Conservation (phyloP, 2,113 vertebrate genomes). For the Felis chaus region DNA sequence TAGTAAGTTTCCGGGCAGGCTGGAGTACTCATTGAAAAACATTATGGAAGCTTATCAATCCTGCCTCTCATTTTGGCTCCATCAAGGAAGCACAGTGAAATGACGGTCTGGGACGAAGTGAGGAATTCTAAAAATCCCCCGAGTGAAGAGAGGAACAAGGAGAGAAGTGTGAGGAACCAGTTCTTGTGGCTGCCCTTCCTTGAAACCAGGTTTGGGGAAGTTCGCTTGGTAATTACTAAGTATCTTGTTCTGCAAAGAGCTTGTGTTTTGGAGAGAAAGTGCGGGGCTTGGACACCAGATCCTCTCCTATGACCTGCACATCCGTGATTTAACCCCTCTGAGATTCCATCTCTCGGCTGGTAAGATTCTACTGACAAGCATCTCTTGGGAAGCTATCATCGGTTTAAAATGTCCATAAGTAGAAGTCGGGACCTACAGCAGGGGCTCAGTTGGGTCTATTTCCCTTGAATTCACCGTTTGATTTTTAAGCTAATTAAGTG, state of each 20-base stretch:
- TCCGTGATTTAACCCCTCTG: background rate
- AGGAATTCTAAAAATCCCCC: background rate
- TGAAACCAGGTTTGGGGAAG: background rate
- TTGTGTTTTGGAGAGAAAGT: background rate
- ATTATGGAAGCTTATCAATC: background rate
- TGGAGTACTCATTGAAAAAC: background rate
- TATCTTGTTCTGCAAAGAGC: background rate
- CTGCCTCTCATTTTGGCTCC: background rate
- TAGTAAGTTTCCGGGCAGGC: background rate
- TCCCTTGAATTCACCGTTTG: background rate
- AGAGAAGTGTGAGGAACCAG: background rate
- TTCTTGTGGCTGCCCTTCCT: background rate
- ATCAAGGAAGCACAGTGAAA: background rate
- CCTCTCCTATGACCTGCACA: too few species aligned
- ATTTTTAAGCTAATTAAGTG: constrained; percentile 39
- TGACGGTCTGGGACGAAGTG: background rate
- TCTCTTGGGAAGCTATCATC: background rate
- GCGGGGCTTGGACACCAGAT: background rate
- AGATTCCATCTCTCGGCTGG: background rate
- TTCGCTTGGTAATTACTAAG: background rate
- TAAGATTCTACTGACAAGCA: background rate
- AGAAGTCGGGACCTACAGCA: background rate
- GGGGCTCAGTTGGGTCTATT: background rate
- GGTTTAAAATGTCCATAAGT: background rate
- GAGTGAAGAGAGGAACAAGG: background rate